These are phyloP conservation scores for Oncopodura yosiiana DNA, from an alignment of 1,140 invertebrate genomes.

Conservation along the genomic window DNA sequence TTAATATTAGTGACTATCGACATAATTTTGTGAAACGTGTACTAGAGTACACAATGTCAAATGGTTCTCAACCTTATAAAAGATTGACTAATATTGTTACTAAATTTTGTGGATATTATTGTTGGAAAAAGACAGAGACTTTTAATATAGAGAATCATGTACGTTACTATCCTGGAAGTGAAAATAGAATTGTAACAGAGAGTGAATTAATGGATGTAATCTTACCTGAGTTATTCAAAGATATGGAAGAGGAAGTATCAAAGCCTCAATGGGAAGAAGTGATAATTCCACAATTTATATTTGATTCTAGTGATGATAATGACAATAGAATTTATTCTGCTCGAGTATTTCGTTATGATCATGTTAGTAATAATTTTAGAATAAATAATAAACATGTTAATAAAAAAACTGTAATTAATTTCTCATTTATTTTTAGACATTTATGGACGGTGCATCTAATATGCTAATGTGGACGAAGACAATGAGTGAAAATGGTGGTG, in stretches of 20 bases:
- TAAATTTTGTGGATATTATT: slow-evolving; percentile 20
- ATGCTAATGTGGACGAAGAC: slow-evolving; percentile 14
- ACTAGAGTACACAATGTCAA: slow-evolving; percentile 4
- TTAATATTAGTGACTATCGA: slow-evolving; percentile 13
- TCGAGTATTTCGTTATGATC: slow-evolving; percentile 24
- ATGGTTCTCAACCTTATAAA: slow-evolving; percentile 18
- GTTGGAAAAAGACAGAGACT: slow-evolving; percentile 23
- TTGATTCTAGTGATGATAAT: slow-evolving; percentile 1
- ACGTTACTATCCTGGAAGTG: neutral
- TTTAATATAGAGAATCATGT: slow-evolving; percentile 31
- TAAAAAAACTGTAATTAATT: neutral
- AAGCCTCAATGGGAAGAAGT: slow-evolving; percentile 33
- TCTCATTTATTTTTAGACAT: neutral
- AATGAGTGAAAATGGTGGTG: slow-evolving; percentile 18
- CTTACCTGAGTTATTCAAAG: slow-evolving; percentile 7
- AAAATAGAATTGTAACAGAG: slow-evolving; percentile 16
- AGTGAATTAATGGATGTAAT: slow-evolving; percentile 15
- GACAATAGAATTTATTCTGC: neutral
- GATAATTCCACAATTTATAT: slow-evolving; percentile 29
- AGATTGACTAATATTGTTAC: slow-evolving; percentile 25
- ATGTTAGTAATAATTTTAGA: too few relatives aligned
- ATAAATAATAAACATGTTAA: too few relatives aligned
- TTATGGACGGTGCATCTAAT: slow-evolving; percentile 14
- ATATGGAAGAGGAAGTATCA: slow-evolving; percentile 29
- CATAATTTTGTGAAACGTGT: slow-evolving; percentile 15